Conservation (phyloP, 92 coral and sea anemone species). For the Epizoanthus stellaris region DNA sequence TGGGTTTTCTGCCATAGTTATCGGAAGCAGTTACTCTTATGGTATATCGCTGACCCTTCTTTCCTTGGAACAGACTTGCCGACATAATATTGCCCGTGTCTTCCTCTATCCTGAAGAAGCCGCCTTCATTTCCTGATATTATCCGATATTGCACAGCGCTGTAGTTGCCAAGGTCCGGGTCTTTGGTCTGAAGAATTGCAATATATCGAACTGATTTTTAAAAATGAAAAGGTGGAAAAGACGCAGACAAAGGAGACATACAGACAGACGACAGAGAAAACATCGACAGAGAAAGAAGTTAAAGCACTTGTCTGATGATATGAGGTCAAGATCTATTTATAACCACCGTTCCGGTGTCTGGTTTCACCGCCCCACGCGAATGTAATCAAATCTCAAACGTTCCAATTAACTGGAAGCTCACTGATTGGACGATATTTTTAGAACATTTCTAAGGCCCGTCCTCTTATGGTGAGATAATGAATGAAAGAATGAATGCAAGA, state of each 20-base stretch:
- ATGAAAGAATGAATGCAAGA: too few species aligned
- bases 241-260: too few species aligned
- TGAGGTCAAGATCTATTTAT: too few species aligned
- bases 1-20: conserved; percentile 75
- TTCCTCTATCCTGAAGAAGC: conserved; percentile 77
- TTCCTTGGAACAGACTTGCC: conserved; percentile 84
- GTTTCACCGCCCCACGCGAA: too few species aligned
- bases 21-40: conserved; percentile 82
- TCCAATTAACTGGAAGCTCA: too few species aligned
- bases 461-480: too few species aligned
- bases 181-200: conserved; percentile 69
- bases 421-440: too few species aligned
- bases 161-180: conserved; percentile 82
- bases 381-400: too few species aligned
- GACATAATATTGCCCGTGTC: conserved; percentile 74
- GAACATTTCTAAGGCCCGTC: too few species aligned
- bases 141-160: conserved; percentile 83
- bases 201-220: neutral
- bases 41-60: conserved; percentile 82
- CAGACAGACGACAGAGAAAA: neutral
- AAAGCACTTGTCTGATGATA: too few species aligned
- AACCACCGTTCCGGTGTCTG: too few species aligned
- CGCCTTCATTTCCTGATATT: conserved; percentile 84
- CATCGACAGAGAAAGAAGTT: too few species aligned
- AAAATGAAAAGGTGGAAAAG: neutral